Percentiles rank a stretch among this genome's conserved stretches.
These are phyloP conservation scores for Papilio aristodemus DNA, from an alignment of 1,140 invertebrate genomes.

Conservation along the genomic window DNA sequence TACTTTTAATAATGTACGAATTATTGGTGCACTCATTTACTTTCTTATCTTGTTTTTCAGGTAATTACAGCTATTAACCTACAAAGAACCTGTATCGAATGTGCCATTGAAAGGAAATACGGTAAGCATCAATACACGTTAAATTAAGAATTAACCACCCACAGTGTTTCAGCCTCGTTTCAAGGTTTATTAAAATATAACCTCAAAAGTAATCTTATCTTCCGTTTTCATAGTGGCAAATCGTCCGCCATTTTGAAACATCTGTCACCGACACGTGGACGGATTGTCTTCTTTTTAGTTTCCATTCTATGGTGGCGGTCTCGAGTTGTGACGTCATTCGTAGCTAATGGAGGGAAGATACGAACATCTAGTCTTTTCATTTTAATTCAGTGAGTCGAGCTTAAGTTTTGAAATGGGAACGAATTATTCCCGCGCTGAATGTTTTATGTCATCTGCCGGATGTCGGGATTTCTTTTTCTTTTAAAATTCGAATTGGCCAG, in stretches of 20 bases:
- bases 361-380: conserved; percentile 23
- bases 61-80: conserved; percentile 31
- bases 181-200: conserved; percentile 25
- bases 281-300: conserved; percentile 28
- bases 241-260: conserved; percentile 24
- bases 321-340: conserved; percentile 31
- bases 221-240: conserved; percentile 10
- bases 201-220: conserved; percentile 15
- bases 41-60: conserved; percentile 26
- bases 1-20: background rate
- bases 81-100: conserved; percentile 24
- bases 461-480: conserved; percentile 4
- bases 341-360: conserved; percentile 28
- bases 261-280: conserved; percentile 24
- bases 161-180: conserved; percentile 17
- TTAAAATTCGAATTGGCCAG: background rate
- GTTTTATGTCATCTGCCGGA: conserved; percentile 26
- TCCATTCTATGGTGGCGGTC: conserved; percentile 12
- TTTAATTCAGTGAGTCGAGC: conserved; percentile 27
- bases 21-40: background rate
- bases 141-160: conserved; percentile 20
- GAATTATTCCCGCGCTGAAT: conserved; percentile 23
- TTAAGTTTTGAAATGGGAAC: conserved; percentile 16
- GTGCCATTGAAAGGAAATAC: conserved; percentile 5
- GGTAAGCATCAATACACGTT: background rate